Base-by-base conservation (phyloP, 1,140 invertebrate genomes). In the Pseudomyrmex flavicornis region DNA sequence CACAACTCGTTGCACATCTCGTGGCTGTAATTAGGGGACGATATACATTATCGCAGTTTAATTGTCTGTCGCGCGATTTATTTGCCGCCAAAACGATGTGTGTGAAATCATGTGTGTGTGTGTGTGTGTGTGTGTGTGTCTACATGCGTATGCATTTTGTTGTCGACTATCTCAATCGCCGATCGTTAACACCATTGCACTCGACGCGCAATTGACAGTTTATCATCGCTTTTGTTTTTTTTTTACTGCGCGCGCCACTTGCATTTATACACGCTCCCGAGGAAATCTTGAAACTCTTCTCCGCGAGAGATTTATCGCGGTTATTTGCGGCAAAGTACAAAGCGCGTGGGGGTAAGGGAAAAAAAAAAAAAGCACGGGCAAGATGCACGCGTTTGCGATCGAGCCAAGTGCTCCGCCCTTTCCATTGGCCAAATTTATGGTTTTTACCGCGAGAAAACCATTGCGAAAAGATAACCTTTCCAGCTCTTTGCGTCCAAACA, bases 351-450 rank as follows among this genome's bases (percentile, higher is more conserved):
- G 10, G 20, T 20, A 54, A 13, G 13, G 22, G 12, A 48, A 44
- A 72, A 80, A 80, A 26, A 26, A 13, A 17, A 13, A 35, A 35
- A 12, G 50, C 50, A 52, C 15, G 20, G 12, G 12, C 12, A 80
- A 80, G 44, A 8, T 48, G 54, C 12, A 46, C 20, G 15, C 15
- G 5, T 35, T 35, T 46, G 76, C 44, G 66, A 70, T 50, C 66
- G 54, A 72, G 76, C 76, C 76, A 80, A 80, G 76, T 20, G 70
- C 66, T 35, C 5, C 76, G 54, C 44, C 46, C 66, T 80, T 72
- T 80, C 76, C 76, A 80, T 80, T 72, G 66, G 54, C 54, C 76
- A 61, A 70, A 80, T 80, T 80, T 80, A 72, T 50, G 5, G 44
- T 80, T 70, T 26, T 44, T 1, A 26, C n/a, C 65, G 35, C 35